phyloP scores from a whole-genome alignment of 2,888 invertebrate species.

The Sphinx pinastri region DNA sequence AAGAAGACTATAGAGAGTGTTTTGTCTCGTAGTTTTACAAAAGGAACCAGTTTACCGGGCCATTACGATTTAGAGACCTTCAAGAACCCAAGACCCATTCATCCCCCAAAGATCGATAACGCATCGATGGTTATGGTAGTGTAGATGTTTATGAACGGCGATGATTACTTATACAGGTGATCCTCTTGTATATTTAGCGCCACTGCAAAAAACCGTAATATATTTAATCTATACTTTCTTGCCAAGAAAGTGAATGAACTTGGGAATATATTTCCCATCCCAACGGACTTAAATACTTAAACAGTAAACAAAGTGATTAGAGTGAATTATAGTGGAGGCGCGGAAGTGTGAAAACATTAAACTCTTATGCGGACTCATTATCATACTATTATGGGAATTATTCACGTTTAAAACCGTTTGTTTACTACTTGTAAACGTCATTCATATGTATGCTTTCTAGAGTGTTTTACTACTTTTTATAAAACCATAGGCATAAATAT shows the following conservation, averaged over 20 bases:
- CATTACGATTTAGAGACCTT: too few species aligned
- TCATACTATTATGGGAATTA: conserved; percentile 14
- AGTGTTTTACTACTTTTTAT: neutral
- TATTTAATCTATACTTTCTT: too few species aligned
- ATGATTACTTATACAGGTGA: too few species aligned
- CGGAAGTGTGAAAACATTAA: neutral
- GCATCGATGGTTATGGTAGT: too few species aligned
- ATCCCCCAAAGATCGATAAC: too few species aligned
- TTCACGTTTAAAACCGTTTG: neutral
- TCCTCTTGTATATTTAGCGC: too few species aligned
- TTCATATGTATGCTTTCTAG: neutral
- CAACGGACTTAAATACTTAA: neutral
- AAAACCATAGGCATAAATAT: neutral
- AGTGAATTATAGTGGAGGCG: neutral
- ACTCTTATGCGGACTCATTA: neutral
- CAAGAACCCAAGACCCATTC: too few species aligned
- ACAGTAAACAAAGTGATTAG: conserved; percentile 18
- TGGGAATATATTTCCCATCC: neutral
- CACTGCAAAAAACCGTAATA: too few species aligned
- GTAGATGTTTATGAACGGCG: too few species aligned
- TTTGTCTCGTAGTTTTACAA: too few species aligned
- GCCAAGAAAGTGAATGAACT: neutral
- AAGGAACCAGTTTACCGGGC: too few species aligned
- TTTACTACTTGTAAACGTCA: neutral
- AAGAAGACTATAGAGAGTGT: too few species aligned